A percentile compares a stretch with the other conserved stretches of the same genome.
phyloP scores from a whole-genome alignment of 2,113 vertebrate genomes.

The Marmota flaviventris region DNA sequence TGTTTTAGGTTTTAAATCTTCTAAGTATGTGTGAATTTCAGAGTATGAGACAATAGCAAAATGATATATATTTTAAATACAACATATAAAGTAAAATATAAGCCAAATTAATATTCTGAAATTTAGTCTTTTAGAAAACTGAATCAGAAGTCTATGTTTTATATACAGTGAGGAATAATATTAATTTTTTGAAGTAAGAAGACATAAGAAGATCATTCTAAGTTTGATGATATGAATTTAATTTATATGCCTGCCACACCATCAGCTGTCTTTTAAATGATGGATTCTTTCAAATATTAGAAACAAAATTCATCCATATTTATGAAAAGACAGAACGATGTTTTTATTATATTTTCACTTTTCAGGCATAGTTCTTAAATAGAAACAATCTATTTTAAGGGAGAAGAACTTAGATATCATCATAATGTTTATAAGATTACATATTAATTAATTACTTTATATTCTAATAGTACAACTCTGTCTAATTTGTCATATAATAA shows the following conservation, averaged over 20 bases:
- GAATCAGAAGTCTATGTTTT: neutral
- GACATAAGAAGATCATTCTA: neutral
- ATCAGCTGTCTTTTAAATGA: neutral
- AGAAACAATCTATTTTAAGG: constrained; percentile 54
- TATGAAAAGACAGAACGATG: neutral
- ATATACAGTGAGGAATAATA: neutral
- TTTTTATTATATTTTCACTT: constrained; percentile 44
- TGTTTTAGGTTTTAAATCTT: constrained; percentile 70
- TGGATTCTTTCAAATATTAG: neutral
- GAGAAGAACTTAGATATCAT: neutral
- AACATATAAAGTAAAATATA: neutral
- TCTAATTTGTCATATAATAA: constrained; percentile 7
- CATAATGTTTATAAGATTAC: constrained; percentile 47
- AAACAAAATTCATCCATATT: constrained; percentile 7
- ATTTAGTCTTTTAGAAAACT: neutral
- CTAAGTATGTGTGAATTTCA: constrained; percentile 62
- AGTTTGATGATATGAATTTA: neutral
- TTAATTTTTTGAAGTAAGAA: neutral
- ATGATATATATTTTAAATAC: constrained; percentile 42
- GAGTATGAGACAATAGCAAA: neutral
- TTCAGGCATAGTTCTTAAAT: constrained; percentile 16
- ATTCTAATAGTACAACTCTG: constrained; percentile 21
- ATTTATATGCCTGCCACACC: neutral
- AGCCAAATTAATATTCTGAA: neutral
- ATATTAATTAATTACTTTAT: constrained; percentile 65